phyloP scores from a whole-genome alignment of 2,113 vertebrate genomes.

The Oncorhynchus nerka region DNA sequence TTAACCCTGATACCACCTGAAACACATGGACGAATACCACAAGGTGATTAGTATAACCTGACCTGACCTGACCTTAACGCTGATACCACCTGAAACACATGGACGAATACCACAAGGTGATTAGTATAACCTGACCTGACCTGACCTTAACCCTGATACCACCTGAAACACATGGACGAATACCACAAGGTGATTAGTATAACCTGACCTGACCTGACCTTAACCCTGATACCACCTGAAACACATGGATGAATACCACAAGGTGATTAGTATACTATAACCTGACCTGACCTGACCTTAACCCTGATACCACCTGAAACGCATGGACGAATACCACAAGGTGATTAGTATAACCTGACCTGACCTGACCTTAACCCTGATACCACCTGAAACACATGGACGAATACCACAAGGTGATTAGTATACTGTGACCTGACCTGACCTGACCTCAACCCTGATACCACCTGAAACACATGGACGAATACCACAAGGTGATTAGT shows the following conservation, averaged over 20 bases:
- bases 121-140: background rate
- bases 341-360: slow-evolving; percentile 59
- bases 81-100: slow-evolving; percentile 89
- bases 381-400: slow-evolving; percentile 95
- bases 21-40: slow-evolving; percentile 96
- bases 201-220: background rate
- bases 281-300: too few relatives aligned
- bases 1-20: too few relatives aligned
- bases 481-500: slow-evolving; percentile 88
- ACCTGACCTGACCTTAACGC: background rate
- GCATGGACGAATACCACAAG: slow-evolving; percentile 97
- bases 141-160: slow-evolving; percentile 49
- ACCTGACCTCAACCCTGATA: slow-evolving; percentile 17
- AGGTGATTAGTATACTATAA: slow-evolving; percentile 69
- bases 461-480: slow-evolving; percentile 95
- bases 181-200: slow-evolving; percentile 85
- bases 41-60: slow-evolving; percentile 74
- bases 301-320: slow-evolving; percentile 81
- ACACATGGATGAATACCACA: slow-evolving; percentile 95
- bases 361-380: too few relatives aligned
- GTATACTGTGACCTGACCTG: too few relatives aligned
- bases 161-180: slow-evolving; percentile 95
- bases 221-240: slow-evolving; percentile 80
- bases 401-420: slow-evolving; percentile 90
- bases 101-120: slow-evolving; percentile 96